phyloP scores from a whole-genome alignment of 1,140 invertebrate species.

The Stratiolaelaps scimitus region DNA sequence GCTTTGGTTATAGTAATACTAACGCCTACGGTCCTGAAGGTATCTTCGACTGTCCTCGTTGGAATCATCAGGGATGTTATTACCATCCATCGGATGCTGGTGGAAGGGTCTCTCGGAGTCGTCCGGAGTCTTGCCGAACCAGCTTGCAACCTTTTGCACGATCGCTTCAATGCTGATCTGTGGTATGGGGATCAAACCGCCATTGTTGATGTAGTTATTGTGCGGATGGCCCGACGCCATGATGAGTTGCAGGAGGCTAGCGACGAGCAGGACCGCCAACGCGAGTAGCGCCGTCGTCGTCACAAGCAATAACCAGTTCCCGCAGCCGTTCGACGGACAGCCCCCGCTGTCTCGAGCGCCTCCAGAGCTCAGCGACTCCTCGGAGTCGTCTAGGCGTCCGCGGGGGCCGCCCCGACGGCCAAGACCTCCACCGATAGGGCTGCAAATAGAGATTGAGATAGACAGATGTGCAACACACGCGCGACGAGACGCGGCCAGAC shows the following conservation, averaged over 20 bases:
- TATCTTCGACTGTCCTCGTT: slow-evolving; percentile 28
- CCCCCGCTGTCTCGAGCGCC: neutral
- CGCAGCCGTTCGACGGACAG: slow-evolving; percentile 23
- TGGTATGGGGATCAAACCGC: slow-evolving; percentile 15
- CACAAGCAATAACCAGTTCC: slow-evolving; percentile 19
- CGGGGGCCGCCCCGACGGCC: slow-evolving; percentile 8
- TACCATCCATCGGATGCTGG: slow-evolving; percentile 7
- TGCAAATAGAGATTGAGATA: neutral
- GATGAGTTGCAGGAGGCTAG: slow-evolving; percentile 21
- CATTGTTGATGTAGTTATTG: slow-evolving; percentile 27
- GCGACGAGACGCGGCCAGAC: too few species aligned
- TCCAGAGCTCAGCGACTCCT: slow-evolving; percentile 18
- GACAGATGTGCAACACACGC: too few species aligned
- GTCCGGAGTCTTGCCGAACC: slow-evolving; percentile 1
- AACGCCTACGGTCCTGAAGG: slow-evolving; percentile 28
- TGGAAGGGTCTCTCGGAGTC: neutral
- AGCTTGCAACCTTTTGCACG: neutral
- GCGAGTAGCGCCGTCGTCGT: slow-evolving; percentile 22
- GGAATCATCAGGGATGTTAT: slow-evolving; percentile 26
- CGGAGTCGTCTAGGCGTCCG: slow-evolving; percentile 13
- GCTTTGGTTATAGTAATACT: slow-evolving; percentile 29
- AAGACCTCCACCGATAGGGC: slow-evolving; percentile 23
- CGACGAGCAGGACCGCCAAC: neutral
- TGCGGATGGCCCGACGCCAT: slow-evolving; percentile 26
- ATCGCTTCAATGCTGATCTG: slow-evolving; percentile 18